Conservation (phyloP, 2,797 vertebrate species). For the Macrochelys suwanniensis region DNA sequence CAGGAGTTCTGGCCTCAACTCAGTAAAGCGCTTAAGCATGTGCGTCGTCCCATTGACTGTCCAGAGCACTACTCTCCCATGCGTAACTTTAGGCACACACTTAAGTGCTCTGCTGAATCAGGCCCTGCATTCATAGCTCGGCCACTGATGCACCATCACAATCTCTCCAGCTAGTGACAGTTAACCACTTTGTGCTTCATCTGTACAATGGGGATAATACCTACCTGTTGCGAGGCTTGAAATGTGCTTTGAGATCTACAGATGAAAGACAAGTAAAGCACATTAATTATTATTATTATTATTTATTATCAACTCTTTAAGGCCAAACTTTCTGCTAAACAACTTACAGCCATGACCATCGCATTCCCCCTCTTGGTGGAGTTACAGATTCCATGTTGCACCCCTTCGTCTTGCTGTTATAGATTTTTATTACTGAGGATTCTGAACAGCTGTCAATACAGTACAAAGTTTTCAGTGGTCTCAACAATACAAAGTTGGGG, state of each 20-base stretch:
- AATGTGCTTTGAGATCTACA: neutral
- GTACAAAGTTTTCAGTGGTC: constrained; percentile 66
- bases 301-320: neutral
- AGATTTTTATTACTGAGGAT: constrained; percentile 11
- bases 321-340: neutral
- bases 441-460: constrained; percentile 67
- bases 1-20: neutral
- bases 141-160: neutral
- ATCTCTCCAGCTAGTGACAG: neutral
- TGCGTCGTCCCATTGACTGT: neutral
- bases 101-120: neutral
- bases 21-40: neutral
- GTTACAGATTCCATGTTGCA: constrained; percentile 56
- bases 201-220: neutral
- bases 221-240: neutral
- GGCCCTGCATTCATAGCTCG: neutral
- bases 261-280: neutral
- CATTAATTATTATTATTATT: neutral
- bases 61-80: rapidly evolving
- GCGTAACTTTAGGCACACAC: neutral
- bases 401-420: neutral
- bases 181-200: neutral
- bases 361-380: neutral
- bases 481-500: constrained; percentile 56
- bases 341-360: neutral